Conservation (phyloP, 2,113 vertebrate genomes). For the Paratilapia polleni region DNA sequence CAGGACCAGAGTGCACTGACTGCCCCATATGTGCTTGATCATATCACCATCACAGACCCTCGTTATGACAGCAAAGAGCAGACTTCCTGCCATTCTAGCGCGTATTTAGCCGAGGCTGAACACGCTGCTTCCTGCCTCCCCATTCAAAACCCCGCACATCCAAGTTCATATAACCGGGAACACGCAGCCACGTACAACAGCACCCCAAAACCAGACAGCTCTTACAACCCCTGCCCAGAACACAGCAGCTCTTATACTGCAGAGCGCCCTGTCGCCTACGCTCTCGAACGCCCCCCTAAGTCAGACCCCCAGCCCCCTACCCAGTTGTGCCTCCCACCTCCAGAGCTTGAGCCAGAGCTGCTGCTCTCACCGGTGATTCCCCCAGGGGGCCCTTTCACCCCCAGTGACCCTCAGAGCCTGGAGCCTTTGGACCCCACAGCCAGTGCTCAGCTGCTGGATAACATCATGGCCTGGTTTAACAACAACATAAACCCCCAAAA, state of each 20-base stretch:
- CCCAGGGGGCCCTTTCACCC: conserved; percentile 72
- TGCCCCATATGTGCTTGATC: conserved; percentile 42
- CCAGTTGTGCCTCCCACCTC: conserved; percentile 77
- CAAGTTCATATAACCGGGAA: conserved; percentile 34
- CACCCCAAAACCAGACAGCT: conserved; percentile 41
- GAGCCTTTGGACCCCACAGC: conserved; percentile 73
- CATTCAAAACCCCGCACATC: conserved; percentile 14
- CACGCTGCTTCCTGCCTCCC: conserved; percentile 38
- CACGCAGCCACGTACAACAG: conserved; percentile 19
- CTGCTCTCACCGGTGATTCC: conserved; percentile 75
- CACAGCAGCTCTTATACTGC: conserved; percentile 53
- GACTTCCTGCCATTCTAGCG: conserved; percentile 42
- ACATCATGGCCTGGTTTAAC: conserved; percentile 82
- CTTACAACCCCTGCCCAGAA: conserved; percentile 51
- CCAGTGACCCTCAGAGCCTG: conserved; percentile 76
- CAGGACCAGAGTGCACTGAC: conserved; percentile 41
- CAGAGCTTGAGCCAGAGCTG: conserved; percentile 68
- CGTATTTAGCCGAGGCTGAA: conserved; percentile 54
- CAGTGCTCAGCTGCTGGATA: conserved; percentile 78
- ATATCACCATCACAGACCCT: conserved; percentile 52
- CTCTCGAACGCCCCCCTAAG: conserved; percentile 26
- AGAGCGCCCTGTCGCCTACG: conserved; percentile 44
- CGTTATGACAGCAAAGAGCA: conserved; percentile 50
- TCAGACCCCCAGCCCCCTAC: conserved; percentile 52
- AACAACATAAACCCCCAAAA: conserved; percentile 78